These are phyloP conservation scores for Ceraclea dissimilis DNA, from an alignment of 2,888 invertebrate species.

Conservation along the genomic window DNA sequence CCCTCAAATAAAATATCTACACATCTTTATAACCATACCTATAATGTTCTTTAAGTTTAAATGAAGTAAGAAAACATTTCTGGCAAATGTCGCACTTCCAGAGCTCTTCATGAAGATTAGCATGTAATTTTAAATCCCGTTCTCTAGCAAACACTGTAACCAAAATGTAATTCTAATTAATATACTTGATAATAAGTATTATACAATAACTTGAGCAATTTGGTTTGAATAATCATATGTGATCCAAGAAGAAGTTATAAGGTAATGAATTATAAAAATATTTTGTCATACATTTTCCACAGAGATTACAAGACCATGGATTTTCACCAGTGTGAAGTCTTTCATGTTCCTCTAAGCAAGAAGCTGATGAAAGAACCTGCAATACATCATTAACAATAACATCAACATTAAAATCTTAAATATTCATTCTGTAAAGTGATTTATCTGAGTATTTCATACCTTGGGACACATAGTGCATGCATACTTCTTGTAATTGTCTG, in stretches of 20 bases:
- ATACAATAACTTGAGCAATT: no score
- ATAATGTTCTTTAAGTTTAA: slow-evolving; percentile 23
- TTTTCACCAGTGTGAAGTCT: slow-evolving; percentile 23
- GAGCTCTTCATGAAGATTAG: slow-evolving; percentile 21
- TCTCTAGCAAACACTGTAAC: slow-evolving; percentile 18
- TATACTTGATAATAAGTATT: no score
- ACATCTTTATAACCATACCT: slow-evolving; percentile 10
- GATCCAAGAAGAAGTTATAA: no score
- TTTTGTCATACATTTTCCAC: slow-evolving; percentile 19
- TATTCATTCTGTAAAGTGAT: no score
- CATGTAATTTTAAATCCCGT: slow-evolving; percentile 16
- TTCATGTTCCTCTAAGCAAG: slow-evolving; percentile 20
- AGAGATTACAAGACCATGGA: slow-evolving; percentile 16
- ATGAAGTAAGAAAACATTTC: slow-evolving; percentile 21
- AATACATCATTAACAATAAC: neutral
- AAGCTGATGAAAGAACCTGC: slow-evolving; percentile 17
- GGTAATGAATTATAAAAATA: no score
- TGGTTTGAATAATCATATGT: no score
- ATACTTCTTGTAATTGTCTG: slow-evolving; percentile 10
- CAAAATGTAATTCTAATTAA: no score
- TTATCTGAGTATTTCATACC: slow-evolving; percentile 7
- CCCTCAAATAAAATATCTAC: no score
- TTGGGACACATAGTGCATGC: slow-evolving; percentile 18
- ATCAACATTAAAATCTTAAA: no score
- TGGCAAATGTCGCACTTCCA: slow-evolving; percentile 24